Evolutionary conservation across 2,888 invertebrate species (phyloP).

Genomic region (Hypomecis atomaria): DNA sequence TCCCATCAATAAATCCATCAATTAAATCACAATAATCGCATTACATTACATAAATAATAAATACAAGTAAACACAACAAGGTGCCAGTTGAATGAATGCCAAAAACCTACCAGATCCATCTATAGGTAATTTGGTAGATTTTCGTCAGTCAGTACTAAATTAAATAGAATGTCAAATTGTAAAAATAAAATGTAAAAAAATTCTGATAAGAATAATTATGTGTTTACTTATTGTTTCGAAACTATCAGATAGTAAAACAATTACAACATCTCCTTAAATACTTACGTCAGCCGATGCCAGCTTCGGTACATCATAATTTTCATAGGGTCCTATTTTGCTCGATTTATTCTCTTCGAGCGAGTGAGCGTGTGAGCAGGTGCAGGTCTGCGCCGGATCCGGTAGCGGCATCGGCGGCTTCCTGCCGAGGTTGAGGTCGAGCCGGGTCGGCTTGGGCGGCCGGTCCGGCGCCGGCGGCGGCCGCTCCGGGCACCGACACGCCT

Average conservation of each 20-base stretch:
- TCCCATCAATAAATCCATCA: no score
- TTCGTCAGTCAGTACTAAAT: no score
- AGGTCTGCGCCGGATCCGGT: conserved; percentile 52
- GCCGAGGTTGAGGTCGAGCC: conserved; percentile 55
- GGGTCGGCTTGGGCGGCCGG: conserved; percentile 85
- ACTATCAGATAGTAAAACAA: not conserved
- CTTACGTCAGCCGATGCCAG: conserved; percentile 82
- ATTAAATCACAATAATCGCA: no score
- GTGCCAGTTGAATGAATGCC: no score
- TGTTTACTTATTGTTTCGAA: no score
- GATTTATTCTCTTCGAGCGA: conserved; percentile 52
- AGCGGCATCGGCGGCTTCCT: conserved; percentile 68
- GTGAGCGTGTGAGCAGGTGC: conserved; percentile 54
- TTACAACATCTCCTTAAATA: conserved; percentile 29
- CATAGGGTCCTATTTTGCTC: conserved; percentile 84
- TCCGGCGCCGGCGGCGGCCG: conserved; percentile 72
- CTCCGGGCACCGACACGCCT: conserved; percentile 55
- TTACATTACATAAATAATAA: no score
- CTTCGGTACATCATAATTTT: conserved; percentile 92
- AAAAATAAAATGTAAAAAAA: no score
- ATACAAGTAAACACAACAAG: no score
- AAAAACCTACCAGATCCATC: no score
- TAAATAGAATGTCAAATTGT: no score
- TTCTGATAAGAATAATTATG: no score
- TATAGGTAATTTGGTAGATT: no score